Evolutionary conservation across 1,140 invertebrate genomes (phyloP).

Genomic region (Trichomalopsis sarcophagae): DNA sequence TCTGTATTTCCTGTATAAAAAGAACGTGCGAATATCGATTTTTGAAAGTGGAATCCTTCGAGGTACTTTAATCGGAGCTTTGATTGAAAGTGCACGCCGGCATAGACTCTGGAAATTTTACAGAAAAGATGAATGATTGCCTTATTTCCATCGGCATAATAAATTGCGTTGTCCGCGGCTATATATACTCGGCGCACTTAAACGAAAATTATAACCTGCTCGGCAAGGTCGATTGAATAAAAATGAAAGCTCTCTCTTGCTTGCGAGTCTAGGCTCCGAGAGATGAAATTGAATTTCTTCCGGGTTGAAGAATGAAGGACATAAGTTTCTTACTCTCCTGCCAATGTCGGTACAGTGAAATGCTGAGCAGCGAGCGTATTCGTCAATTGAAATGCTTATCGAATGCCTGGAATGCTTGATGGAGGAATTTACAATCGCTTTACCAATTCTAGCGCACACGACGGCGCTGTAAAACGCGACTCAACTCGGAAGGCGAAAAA

Average conservation of each 20-base stretch:
- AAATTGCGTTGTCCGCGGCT: background rate
- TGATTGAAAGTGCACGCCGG: conserved; percentile 16
- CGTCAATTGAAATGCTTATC: background rate
- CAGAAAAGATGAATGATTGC: conserved; percentile 5
- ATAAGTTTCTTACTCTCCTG: background rate
- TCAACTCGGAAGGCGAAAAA: too few species aligned
- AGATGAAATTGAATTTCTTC: background rate
- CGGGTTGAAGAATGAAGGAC: background rate
- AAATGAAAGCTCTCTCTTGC: background rate
- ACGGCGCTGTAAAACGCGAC: too few species aligned
- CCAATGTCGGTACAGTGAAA: background rate
- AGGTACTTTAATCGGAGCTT: conserved; percentile 22
- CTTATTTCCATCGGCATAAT: background rate
- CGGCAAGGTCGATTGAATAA: conserved; percentile 13
- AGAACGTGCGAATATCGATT: conserved; percentile 7
- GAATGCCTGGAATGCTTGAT: too few species aligned
- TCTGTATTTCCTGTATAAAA: background rate
- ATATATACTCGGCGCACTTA: background rate
- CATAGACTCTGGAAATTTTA: background rate
- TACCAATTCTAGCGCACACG: too few species aligned
- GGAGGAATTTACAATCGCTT: too few species aligned
- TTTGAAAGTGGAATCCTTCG: conserved; percentile 12
- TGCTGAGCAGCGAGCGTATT: background rate
- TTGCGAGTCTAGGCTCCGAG: too few species aligned
- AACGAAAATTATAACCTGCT: conserved; percentile 11